Evolutionary conservation across 2,888 invertebrate species (phyloP).

Genomic region (Melipona bicolor): DNA sequence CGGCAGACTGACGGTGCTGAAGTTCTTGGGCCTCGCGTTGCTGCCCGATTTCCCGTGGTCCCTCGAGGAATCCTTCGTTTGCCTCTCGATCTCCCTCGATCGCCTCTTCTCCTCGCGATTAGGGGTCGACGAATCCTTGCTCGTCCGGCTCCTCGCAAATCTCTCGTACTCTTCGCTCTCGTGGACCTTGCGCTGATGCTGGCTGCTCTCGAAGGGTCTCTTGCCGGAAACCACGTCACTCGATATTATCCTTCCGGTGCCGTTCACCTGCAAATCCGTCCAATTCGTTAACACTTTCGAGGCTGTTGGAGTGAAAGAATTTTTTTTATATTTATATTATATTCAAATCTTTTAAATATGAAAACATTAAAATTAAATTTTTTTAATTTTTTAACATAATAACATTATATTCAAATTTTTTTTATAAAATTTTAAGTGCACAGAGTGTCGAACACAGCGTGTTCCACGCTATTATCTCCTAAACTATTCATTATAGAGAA

Average conservation of each 20-base stretch:
- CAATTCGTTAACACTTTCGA: constrained; percentile 12
- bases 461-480: too few species aligned
- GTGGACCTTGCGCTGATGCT: constrained; percentile 48
- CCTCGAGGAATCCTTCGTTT: constrained; percentile 48
- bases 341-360: too few species aligned
- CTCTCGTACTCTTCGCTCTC: constrained; percentile 72
- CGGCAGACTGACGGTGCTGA: constrained; percentile 85
- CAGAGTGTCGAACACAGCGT: too few species aligned
- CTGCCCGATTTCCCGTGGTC: constrained; percentile 39
- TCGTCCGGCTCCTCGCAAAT: constrained; percentile 66
- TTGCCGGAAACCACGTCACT: constrained; percentile 74
- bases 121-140: constrained; percentile 70
- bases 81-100: constrained; percentile 43
- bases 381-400: too few species aligned
- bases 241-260: constrained; percentile 76
- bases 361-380: too few species aligned
- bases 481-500: too few species aligned
- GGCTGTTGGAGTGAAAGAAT: too few species aligned
- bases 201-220: constrained; percentile 40
- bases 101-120: constrained; percentile 63
- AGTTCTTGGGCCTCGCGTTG: constrained; percentile 81
- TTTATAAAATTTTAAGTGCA: too few species aligned
- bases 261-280: constrained; percentile 73
- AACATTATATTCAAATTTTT: too few species aligned
- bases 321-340: too few species aligned